Percentiles rank a stretch among this genome's conserved stretches.
These are phyloP conservation scores for Thryonomys swinderianus DNA, from an alignment of 2,113 vertebrate species.

Conservation along the genomic window DNA sequence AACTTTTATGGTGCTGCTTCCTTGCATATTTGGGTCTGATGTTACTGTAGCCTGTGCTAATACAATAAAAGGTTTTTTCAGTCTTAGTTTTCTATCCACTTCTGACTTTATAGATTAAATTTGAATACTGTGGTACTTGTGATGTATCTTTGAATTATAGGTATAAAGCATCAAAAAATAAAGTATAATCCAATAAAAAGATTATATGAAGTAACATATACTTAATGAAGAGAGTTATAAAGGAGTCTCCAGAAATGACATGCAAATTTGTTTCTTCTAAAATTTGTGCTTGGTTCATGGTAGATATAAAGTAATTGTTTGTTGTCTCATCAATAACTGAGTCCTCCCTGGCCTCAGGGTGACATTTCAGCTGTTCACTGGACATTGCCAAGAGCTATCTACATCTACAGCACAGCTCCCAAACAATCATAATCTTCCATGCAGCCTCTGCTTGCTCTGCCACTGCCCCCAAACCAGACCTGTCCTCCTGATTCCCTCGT, in stretches of 20 bases:
- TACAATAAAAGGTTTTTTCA: not conserved
- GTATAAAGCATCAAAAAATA: not conserved
- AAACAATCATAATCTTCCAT: not conserved
- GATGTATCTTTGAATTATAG: not conserved
- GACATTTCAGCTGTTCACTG: not conserved
- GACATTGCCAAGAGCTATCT: not conserved
- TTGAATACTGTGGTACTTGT: slow-evolving; percentile 15
- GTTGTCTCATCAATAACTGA: not conserved
- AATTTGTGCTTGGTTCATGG: not conserved
- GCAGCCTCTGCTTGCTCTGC: not conserved
- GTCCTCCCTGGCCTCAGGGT: not conserved
- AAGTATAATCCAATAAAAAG: not conserved
- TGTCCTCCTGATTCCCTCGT: not conserved
- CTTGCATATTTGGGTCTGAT: not conserved
- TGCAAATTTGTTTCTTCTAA: not conserved
- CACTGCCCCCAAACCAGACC: not conserved
- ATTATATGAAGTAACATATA: slow-evolving; percentile 7
- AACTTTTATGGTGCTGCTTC: not conserved
- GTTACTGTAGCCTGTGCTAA: not conserved
- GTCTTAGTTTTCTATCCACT: slow-evolving; percentile 3
- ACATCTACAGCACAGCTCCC: not conserved
- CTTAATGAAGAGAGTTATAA: slow-evolving; percentile 30
- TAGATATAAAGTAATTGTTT: slow-evolving; percentile 47
- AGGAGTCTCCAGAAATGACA: not conserved
- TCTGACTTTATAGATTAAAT: slow-evolving; percentile 12